phyloP scores from a whole-genome alignment of 2,888 invertebrate genomes.

The Macropis europaea region DNA sequence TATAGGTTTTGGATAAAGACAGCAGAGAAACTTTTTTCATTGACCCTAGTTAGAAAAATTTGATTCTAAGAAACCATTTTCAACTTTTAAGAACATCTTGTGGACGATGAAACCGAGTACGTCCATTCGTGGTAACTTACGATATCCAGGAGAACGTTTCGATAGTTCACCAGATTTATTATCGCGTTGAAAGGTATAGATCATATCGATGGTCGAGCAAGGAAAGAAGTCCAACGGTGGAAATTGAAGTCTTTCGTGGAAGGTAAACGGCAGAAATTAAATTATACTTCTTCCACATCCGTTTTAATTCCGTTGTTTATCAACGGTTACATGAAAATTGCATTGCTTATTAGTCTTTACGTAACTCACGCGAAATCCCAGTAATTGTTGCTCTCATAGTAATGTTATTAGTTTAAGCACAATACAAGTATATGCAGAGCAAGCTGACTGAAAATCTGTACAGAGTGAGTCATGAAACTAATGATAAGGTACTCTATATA shows the following conservation, averaged over 20 bases:
- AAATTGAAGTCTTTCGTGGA: conserved; percentile 23
- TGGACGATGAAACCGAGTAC: not conserved
- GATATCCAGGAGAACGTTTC: conserved; percentile 13
- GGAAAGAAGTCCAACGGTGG: conserved; percentile 10
- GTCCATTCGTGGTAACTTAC: not conserved
- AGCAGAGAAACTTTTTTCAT: not conserved
- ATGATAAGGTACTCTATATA: no score
- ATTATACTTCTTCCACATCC: conserved; percentile 28
- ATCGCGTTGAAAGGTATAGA: conserved; percentile 22
- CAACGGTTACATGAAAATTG: no score
- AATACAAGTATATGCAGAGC: no score
- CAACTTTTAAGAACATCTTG: not conserved
- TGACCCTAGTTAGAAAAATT: no score
- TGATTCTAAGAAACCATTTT: no score
- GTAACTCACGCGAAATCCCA: no score
- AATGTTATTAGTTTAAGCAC: no score
- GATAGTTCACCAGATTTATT: conserved; percentile 34
- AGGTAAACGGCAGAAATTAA: conserved; percentile 27
- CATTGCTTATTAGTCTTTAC: no score
- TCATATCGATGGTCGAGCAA: conserved; percentile 8
- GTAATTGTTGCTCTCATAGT: no score
- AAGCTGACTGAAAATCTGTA: no score
- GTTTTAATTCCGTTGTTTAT: conserved; percentile 32
- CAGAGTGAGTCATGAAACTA: no score
- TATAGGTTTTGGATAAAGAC: no score